These are phyloP conservation scores for Corythaixoides concolor DNA, from an alignment of 2,113 vertebrate genomes.

Conservation along the genomic window DNA sequence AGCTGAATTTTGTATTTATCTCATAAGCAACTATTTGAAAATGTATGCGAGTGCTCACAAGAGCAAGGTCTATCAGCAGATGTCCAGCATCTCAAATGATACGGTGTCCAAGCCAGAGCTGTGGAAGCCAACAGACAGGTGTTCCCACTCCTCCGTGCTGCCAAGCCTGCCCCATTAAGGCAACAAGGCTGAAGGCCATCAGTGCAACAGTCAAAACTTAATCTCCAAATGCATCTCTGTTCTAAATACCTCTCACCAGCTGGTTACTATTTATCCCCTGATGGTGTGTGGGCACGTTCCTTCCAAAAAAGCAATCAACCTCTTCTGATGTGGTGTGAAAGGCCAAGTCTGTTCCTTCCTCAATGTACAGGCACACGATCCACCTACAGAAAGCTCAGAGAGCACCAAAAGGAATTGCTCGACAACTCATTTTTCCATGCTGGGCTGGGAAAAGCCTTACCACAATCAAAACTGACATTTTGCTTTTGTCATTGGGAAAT, in stretches of 20 bases:
- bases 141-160: background rate
- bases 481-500: background rate
- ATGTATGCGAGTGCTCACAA: background rate
- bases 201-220: conserved; percentile 7
- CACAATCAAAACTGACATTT: background rate
- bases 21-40: background rate
- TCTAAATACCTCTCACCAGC: conserved; percentile 51
- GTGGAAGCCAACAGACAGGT: conserved; percentile 7
- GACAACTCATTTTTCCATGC: background rate
- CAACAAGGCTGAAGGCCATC: background rate
- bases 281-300: background rate
- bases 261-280: conserved; percentile 20
- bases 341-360: background rate
- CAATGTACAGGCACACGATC: rapidly evolving
- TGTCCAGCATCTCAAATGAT: background rate
- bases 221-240: background rate
- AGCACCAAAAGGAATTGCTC: background rate
- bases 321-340: background rate
- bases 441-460: background rate
- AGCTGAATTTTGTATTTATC: background rate
- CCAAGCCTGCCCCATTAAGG: conserved; percentile 6
- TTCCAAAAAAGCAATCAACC: conserved; percentile 10
- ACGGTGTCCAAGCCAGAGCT: background rate
- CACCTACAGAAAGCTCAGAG: background rate
- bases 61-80: background rate